Conservation (phyloP, 1,140 invertebrate species). For the Drosophila truncata region DNA sequence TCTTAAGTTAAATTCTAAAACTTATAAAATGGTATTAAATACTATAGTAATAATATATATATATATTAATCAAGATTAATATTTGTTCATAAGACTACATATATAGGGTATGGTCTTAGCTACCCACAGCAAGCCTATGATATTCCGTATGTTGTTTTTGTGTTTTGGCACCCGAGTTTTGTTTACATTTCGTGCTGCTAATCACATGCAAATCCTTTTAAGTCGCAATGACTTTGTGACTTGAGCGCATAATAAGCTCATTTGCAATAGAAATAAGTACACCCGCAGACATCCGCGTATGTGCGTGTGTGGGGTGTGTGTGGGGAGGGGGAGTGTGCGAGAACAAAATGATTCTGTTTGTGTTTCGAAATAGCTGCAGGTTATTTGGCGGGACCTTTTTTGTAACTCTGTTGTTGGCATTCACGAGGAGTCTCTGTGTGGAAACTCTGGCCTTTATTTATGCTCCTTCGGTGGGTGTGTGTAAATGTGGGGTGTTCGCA, state of each 20-base stretch:
- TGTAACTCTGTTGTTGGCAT: slow-evolving; percentile 51
- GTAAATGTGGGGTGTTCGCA: slow-evolving; percentile 14
- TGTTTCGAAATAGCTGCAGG: slow-evolving; percentile 68
- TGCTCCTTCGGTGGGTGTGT: slow-evolving; percentile 21
- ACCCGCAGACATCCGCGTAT: slow-evolving; percentile 26
- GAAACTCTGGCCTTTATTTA: slow-evolving; percentile 66
- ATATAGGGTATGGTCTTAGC: not conserved
- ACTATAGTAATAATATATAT: too few species aligned
- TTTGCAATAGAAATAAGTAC: slow-evolving; percentile 75
- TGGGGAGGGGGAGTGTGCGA: slow-evolving; percentile 1
- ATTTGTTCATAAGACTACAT: not conserved
- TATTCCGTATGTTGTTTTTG: slow-evolving; percentile 48
- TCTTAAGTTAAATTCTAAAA: too few species aligned
- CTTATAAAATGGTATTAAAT: not conserved
- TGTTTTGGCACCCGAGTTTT: slow-evolving; percentile 73
- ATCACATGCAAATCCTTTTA: slow-evolving; percentile 84
- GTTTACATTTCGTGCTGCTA: slow-evolving; percentile 80
- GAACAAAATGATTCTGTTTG: slow-evolving; percentile 29
- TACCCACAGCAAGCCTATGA: not conserved
- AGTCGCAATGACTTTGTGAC: slow-evolving; percentile 82
- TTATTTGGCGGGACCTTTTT: slow-evolving; percentile 77
- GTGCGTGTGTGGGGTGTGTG: slow-evolving; percentile 1
- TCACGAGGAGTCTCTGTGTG: slow-evolving; percentile 21
- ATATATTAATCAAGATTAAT: not conserved
- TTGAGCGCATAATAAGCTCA: slow-evolving; percentile 81